Evolutionary conservation across 2,888 invertebrate genomes (phyloP).

Genomic region (Drosophila monieri): DNA sequence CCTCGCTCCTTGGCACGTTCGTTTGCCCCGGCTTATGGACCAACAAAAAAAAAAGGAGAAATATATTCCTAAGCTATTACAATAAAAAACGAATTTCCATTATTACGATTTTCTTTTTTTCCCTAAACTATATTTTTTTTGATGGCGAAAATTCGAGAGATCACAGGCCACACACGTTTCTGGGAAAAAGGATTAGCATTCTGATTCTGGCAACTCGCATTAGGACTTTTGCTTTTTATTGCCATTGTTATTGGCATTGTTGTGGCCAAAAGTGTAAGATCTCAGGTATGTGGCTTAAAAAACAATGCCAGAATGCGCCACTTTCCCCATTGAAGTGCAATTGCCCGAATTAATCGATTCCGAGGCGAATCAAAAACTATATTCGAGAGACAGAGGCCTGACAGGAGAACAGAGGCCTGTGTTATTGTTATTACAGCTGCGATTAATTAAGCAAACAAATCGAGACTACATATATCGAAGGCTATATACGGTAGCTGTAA

Average conservation of each 20-base stretch:
- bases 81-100: conserved; percentile 71
- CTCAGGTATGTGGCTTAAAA: conserved; percentile 27
- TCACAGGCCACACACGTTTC: conserved; percentile 80
- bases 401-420: too few relatives aligned
- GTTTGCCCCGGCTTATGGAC: conserved; percentile 36
- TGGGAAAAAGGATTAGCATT: conserved; percentile 71
- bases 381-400: too few relatives aligned
- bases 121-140: background rate
- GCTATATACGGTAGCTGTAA: conserved; percentile 76
- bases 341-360: conserved; percentile 73
- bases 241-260: conserved; percentile 53
- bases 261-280: conserved; percentile 72
- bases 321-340: conserved; percentile 71
- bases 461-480: conserved; percentile 36
- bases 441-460: conserved; percentile 78
- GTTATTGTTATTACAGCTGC: conserved; percentile 79
- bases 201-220: conserved; percentile 35
- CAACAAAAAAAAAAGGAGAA: background rate
- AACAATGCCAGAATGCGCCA: conserved; percentile 64
- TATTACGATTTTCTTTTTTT: conserved; percentile 14
- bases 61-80: conserved; percentile 50
- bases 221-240: conserved; percentile 21
- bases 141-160: conserved; percentile 69
- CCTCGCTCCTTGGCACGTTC: conserved; percentile 71
- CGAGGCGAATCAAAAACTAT: conserved; percentile 4